Conservation (phyloP, 2,113 vertebrate species). For the Cyanocitta stelleri region DNA sequence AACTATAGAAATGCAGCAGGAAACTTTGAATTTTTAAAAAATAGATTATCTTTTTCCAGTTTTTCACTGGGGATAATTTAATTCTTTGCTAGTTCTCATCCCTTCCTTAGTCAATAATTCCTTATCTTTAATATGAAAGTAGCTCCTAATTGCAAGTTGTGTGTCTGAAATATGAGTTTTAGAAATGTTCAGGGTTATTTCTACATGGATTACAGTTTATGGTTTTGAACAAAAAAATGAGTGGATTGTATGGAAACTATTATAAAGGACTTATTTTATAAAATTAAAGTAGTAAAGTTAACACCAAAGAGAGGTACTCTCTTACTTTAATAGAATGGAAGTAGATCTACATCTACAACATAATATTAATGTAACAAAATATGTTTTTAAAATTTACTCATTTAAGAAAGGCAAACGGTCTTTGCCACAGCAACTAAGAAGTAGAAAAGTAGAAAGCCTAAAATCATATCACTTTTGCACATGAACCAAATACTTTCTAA, state of each 20-base stretch:
- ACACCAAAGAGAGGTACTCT: not conserved
- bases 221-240: not conserved
- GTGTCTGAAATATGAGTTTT: not conserved
- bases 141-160: not conserved
- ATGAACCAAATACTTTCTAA: not conserved
- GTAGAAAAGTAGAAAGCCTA: not conserved
- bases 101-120: conserved; percentile 11
- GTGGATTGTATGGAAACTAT: not conserved
- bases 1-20: not conserved
- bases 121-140: conserved; percentile 18
- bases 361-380: not conserved
- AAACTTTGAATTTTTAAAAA: not conserved
- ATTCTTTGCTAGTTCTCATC: conserved; percentile 1
- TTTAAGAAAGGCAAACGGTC: not conserved
- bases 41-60: not conserved
- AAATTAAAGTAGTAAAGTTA: conserved; percentile 7
- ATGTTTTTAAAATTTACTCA: not conserved
- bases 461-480: not conserved
- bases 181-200: not conserved
- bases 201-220: not conserved
- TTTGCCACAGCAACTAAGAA: not conserved
- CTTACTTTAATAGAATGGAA: not conserved
- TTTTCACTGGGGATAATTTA: not conserved
- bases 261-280: not conserved
- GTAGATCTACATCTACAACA: not conserved